Conservation (phyloP, 2,888 invertebrate species). For the Ganaspis brasiliensis region DNA sequence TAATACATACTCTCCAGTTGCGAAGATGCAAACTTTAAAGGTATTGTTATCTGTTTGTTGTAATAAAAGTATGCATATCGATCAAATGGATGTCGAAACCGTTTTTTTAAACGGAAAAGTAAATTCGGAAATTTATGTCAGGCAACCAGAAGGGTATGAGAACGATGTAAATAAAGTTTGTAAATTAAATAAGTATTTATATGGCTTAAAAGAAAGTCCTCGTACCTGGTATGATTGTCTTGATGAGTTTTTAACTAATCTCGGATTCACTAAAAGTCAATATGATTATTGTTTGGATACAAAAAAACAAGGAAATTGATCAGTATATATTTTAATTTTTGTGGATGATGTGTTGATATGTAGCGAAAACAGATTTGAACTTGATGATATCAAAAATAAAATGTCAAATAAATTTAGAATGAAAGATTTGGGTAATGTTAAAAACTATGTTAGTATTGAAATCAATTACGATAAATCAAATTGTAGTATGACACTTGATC, state of each 20-base stretch:
- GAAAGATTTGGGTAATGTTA: conserved; percentile 42
- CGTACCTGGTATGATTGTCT: conserved; percentile 62
- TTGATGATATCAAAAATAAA: conserved; percentile 24
- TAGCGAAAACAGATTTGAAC: conserved; percentile 32
- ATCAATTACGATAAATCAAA: conserved; percentile 10
- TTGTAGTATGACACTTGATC: conserved; percentile 20
- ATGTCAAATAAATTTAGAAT: conserved; percentile 11
- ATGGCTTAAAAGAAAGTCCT: conserved; percentile 62
- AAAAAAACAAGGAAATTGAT: conserved; percentile 2
- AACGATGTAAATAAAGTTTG: conserved; percentile 48
- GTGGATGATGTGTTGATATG: conserved; percentile 50
- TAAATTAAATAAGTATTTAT: conserved; percentile 59
- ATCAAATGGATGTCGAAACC: conserved; percentile 24
- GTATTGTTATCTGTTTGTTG: conserved; percentile 29
- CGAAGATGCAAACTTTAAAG: conserved; percentile 36
- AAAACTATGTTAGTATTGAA: conserved; percentile 35
- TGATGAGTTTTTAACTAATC: conserved; percentile 51
- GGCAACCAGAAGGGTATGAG: conserved; percentile 54
- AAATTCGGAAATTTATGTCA: conserved; percentile 51
- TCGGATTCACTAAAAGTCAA: conserved; percentile 51
- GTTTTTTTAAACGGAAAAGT: conserved; percentile 56
- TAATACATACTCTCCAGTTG: conserved; percentile 36
- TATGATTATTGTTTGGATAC: conserved; percentile 54
- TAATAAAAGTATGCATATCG: not conserved
- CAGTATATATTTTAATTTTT: conserved; percentile 44